These are phyloP conservation scores for Argya squamiceps DNA, from an alignment of 2,797 vertebrate species.

Conservation along the genomic window DNA sequence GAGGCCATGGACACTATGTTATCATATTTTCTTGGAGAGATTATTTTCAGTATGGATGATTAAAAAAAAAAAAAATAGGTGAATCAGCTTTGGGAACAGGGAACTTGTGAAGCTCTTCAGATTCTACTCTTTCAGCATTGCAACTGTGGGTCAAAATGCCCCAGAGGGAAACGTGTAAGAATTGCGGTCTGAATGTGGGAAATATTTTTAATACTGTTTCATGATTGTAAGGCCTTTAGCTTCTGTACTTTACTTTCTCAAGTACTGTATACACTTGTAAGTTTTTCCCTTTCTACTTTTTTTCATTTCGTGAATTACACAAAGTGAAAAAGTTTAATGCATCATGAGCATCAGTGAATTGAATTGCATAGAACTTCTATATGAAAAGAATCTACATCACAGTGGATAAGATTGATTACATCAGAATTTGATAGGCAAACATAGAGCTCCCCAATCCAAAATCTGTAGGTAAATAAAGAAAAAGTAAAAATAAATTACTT, in stretches of 20 bases:
- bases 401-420: background rate
- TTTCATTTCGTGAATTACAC: background rate
- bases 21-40: fast-evolving
- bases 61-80: background rate
- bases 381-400: background rate
- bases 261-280: background rate
- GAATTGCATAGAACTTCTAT: background rate
- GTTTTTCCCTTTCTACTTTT: background rate
- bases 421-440: background rate
- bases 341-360: background rate
- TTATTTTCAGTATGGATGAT: background rate
- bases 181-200: background rate
- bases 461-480: background rate
- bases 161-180: background rate
- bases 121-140: background rate
- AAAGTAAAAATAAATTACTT: background rate
- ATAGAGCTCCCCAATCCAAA: background rate
- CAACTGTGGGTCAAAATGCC: background rate
- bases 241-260: background rate
- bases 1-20: background rate
- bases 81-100: background rate
- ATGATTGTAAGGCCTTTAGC: background rate
- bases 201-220: background rate
- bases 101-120: background rate
- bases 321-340: background rate